Base-by-base conservation (phyloP, 2,113 vertebrate species). In the Leucopsar rothschildi region DNA sequence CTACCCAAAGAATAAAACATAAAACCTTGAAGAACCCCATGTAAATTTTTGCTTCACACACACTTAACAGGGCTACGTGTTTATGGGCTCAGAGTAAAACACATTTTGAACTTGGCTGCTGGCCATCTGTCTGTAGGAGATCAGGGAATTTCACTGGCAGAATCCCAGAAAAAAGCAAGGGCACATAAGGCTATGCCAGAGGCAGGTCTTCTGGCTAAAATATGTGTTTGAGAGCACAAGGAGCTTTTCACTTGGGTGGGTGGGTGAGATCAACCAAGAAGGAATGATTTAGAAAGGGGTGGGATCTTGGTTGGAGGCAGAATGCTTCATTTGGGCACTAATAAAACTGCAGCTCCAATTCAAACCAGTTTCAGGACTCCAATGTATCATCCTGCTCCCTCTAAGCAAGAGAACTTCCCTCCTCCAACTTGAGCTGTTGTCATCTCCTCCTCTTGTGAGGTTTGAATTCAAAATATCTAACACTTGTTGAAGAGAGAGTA, bases 41-140 rank as follows among this genome's bases (percentile, higher is more conserved):
- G 13, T 68, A 75, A 59, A 78, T 55, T 92, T 90, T 68, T 82
- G 65, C 52, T 94, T 44, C 86, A 37, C 86, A 75, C 3, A 6
- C 72, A 86, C 37, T 94, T 93, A 71, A 84, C 22, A 40, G 44
- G 61, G 22, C 56, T 93, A 94, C 4, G 18, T 86, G 96, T 94
- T 94, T 91, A 94, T 27, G 28, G 80, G 90, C 91, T 91, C 6
- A 0, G 39, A 88, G 33, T 91, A 84, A 86, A 86, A 93, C 40
- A 71, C 65, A 86, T 71, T 92, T 35, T 84, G 86, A 93, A 93
- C 57, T 87, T 95, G 91, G 86, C 91, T 84, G 79, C 83, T 89
- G 37, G 94, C 94, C 89, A 94, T 45, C 56, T 71, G 76, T 37
- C 91, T 96, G 72, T 8, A 86, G 50, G 66, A 90, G n/a, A 91